Evolutionary conservation across 2,888 invertebrate species (phyloP), one percentile per base, ranked within the genome.

Genomic region (Phragmatobia fuliginosa): DNA sequence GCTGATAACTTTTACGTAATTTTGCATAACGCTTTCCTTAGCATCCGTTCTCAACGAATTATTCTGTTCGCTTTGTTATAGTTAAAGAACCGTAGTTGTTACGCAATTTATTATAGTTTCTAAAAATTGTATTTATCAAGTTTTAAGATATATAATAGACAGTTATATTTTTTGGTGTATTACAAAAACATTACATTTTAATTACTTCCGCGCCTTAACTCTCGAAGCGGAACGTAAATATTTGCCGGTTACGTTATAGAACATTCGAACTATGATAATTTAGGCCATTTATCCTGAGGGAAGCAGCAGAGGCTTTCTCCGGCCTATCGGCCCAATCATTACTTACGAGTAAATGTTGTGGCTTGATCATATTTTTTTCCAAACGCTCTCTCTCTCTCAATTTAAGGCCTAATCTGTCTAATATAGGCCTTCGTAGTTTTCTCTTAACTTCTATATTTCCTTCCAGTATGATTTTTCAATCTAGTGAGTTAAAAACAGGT

Each of bases 1-100:
- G 38, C 76, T 65, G 68, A 59, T 67, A 61, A 62, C 33, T 31
- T 78, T 81, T 81, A 79, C 76, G 67, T 80, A 81, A 81, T 77
- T 83, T 86, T 85, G 83, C 85, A 87, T 84, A 89, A 88, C 86
- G 79, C 89, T 91, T 89, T 90, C 88, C 78, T 84, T 85, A 77
- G 74, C 74, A 80, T 81, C 68, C 73, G 78, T 65, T 73, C 73
- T 74, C 76, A 73, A 80, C 80, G 73, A 76, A 76, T 75, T 70
- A 70, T 71, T 73, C 62, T 77, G 66, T 74, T 76, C 71, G 75
- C 67, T 71, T 63, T 31, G 67, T 68, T 70, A 64, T 72, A 75
- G 74, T 67, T 18, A 63, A 76, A 82, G 74, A 71, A 64, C 64
- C n/a, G 49, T 75, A 71, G 61, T 68, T 62, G 68, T 77, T 78